Percentiles rank a stretch among this genome's conserved stretches.
phyloP scores from a whole-genome alignment of 2,888 invertebrate species.

The Lacanobia oleracea region DNA sequence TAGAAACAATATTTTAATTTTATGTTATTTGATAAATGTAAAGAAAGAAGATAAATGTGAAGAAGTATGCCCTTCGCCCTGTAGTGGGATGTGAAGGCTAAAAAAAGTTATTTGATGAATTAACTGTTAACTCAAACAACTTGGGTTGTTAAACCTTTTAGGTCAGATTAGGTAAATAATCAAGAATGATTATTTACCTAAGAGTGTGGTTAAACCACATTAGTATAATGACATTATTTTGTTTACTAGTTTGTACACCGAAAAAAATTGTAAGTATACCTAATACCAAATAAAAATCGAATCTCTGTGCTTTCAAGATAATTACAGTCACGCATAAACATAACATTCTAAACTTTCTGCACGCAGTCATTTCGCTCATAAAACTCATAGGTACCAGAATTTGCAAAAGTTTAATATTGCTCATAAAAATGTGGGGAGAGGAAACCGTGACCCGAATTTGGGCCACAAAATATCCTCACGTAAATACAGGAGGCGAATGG shows the following conservation, averaged over 20 bases:
- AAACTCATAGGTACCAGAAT: constrained; percentile 31
- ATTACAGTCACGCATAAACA: constrained; percentile 35
- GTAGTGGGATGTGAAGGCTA: no score
- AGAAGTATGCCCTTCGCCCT: no score
- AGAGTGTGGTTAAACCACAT: constrained; percentile 11
- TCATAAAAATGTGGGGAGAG: constrained; percentile 51
- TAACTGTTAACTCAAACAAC: not conserved
- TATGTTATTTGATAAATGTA: constrained; percentile 1
- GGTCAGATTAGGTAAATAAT: not conserved
- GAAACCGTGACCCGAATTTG: constrained; percentile 50
- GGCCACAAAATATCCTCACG: constrained; percentile 44
- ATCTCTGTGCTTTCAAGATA: constrained; percentile 35
- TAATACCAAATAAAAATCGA: constrained; percentile 20
- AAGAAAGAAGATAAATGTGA: not conserved
- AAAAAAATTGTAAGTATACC: constrained; percentile 3
- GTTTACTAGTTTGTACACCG: not conserved
- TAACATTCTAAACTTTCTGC: constrained; percentile 33
- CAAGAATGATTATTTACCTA: constrained; percentile 14
- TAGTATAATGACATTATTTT: constrained; percentile 16
- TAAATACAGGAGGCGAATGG: constrained; percentile 51
- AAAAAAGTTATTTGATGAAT: no score
- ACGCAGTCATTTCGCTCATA: constrained; percentile 36
- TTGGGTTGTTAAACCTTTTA: not conserved
- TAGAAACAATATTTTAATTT: constrained; percentile 2
- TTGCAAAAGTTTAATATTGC: constrained; percentile 52